A percentile compares a stretch with the other conserved stretches of the same genome.
Conservation (phyloP, 2,113 vertebrate genomes). For the Malurus elegans region DNA sequence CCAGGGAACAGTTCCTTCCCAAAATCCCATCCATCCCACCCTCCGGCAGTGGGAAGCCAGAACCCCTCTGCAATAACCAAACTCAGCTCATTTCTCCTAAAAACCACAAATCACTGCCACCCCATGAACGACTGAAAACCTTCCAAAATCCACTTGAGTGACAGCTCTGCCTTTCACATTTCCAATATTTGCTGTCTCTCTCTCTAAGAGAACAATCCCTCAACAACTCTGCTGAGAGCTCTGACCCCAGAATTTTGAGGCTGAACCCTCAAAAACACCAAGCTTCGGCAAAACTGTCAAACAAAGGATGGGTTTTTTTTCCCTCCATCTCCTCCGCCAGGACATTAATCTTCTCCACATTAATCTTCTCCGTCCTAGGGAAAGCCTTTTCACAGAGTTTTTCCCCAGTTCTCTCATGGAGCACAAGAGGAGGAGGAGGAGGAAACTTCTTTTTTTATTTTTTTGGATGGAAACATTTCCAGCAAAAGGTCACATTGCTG, state of each 20-base stretch:
- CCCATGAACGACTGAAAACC: background rate
- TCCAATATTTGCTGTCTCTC: background rate
- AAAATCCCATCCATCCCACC: fast-evolving
- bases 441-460: background rate
- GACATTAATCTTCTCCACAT: background rate
- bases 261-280: background rate
- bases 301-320: background rate
- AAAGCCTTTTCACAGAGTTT: background rate
- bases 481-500: conserved; percentile 44
- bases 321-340: background rate
- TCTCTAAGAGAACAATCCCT: background rate
- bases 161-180: background rate
- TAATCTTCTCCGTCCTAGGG: background rate
- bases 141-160: background rate
- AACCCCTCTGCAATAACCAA: background rate
- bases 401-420: background rate
- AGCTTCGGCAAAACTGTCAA: background rate
- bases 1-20: background rate
- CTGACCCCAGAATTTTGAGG: no score
- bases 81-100: background rate
- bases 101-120: background rate
- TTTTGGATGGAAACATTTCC: background rate
- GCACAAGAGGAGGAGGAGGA: background rate
- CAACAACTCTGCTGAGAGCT: background rate
- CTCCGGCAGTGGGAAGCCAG: background rate